Base-by-base conservation (phyloP, 1,140 invertebrate species). In the Colletes gigas region DNA sequence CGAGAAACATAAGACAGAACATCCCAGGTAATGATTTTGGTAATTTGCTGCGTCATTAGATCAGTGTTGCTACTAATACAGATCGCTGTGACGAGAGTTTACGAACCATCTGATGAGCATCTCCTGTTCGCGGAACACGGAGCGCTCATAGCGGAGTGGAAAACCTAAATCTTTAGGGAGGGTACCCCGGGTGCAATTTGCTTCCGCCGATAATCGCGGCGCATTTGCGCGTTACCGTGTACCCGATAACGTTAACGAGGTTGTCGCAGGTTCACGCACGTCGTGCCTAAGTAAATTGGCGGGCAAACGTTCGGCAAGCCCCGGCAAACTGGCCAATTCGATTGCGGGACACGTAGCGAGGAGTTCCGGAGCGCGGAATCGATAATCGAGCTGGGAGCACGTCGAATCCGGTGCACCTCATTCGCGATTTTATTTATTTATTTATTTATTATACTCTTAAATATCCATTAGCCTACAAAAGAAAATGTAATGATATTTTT, bases 201-300 rank as follows among this genome's bases (percentile, higher is more conserved):
- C 21, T 47, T 30, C 15, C 39, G 70, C 3, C 52, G 63, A 81
- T 85, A 83, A 86, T 85, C 67, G 70, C 57, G 30, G 71, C 52
- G 62, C 84, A 85, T 86, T 86, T 85, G 72, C 80, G 55, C 81
- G 83, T 86, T 86, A 86, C 63, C 63, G 80, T 71, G 57, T 62
- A 65, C 59, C 70, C 62, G 82, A 86, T 87, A 83, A 83, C 72
- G 54, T 66, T 87, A 89, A 88, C 78, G 68, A 88, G 85, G 83
- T 87, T 89, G 79, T 69, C 79, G 69, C 75, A 70, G 73, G 83
- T 86, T 87, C 77, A 87, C 81, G 83, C 81, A 87, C 69, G 76
- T 65, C 77, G 77, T 83, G 81, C 80, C 78, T 85, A 86, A 87
- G 87, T 80, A 82, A 89, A 89, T 89, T 88, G 86, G 66, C 80